Conservation (phyloP, 2,113 vertebrate species). For the Regulus satrapa region DNA sequence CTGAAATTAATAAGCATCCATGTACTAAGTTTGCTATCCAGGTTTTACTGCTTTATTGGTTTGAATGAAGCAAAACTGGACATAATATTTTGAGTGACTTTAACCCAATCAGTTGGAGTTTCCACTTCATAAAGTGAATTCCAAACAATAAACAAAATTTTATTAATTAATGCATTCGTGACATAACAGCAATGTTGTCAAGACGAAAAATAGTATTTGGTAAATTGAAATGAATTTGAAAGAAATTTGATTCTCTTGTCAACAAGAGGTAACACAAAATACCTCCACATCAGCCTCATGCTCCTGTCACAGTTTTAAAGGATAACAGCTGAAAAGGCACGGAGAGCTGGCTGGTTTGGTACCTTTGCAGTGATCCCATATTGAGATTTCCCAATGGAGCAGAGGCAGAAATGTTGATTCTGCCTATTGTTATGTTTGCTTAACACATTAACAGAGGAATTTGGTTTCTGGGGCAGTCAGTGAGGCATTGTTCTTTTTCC, state of each 20-base stretch:
- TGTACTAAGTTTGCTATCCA: background rate
- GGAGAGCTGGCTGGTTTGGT: background rate
- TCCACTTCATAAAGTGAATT: background rate
- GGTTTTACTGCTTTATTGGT: background rate
- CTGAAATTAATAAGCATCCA: background rate
- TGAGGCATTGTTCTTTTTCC: constrained; percentile 23
- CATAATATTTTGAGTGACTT: background rate
- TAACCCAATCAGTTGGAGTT: background rate
- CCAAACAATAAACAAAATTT: background rate
- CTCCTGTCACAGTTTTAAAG: background rate
- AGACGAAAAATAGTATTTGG: background rate
- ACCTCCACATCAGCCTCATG: background rate
- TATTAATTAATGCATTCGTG: background rate
- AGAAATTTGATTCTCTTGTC: background rate
- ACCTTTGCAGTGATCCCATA: background rate
- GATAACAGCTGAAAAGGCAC: background rate
- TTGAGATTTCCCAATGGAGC: background rate
- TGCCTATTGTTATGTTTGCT: background rate
- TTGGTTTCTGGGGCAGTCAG: constrained; percentile 7
- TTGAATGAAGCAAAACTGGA: background rate
- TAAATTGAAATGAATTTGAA: background rate
- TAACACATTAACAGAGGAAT: constrained; percentile 16
- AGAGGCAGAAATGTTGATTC: constrained; percentile 13
- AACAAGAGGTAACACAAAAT: background rate
- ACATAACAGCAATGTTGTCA: background rate